Percentiles rank a stretch among this genome's conserved stretches.
Evolutionary conservation across 1,140 invertebrate genomes (phyloP).

Genomic region (Ips typographus): DNA sequence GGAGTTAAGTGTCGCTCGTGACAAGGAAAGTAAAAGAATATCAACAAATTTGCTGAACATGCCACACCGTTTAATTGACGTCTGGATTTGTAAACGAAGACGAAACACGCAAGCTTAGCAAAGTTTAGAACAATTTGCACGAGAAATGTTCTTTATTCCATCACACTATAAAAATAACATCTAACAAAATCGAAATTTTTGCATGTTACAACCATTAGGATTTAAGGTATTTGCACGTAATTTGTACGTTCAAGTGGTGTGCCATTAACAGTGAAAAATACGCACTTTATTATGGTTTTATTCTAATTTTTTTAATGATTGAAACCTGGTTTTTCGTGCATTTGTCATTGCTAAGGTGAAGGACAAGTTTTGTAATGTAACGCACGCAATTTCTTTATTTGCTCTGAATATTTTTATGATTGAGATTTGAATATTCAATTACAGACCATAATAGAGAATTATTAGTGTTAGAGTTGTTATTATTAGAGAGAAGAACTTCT

Average conservation of each 20-base stretch:
- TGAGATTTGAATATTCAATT: background rate
- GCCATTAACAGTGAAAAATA: background rate
- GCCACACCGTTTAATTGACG: slow-evolving; percentile 3
- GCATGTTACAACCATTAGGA: background rate
- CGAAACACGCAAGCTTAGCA: slow-evolving; percentile 3
- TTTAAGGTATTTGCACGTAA: background rate
- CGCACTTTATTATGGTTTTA: background rate
- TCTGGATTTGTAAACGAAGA: background rate
- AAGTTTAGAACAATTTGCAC: background rate
- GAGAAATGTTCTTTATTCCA: background rate
- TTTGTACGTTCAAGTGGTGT: background rate
- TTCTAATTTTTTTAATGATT: background rate
- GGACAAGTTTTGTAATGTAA: slow-evolving; percentile 4
- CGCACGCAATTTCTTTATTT: background rate
- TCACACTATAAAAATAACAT: background rate
- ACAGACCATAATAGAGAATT: background rate
- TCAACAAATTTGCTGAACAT: slow-evolving; percentile 3
- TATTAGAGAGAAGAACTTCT: background rate
- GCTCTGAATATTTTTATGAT: background rate
- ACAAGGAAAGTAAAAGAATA: slow-evolving; percentile 4
- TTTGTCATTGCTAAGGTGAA: slow-evolving; percentile 10
- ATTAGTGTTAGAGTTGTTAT: background rate
- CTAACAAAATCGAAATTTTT: background rate
- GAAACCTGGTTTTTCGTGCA: background rate
- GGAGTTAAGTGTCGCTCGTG: slow-evolving; percentile 4